Base-by-base conservation (phyloP, 1,140 invertebrate genomes). In the Philotrypesis tridentata region DNA sequence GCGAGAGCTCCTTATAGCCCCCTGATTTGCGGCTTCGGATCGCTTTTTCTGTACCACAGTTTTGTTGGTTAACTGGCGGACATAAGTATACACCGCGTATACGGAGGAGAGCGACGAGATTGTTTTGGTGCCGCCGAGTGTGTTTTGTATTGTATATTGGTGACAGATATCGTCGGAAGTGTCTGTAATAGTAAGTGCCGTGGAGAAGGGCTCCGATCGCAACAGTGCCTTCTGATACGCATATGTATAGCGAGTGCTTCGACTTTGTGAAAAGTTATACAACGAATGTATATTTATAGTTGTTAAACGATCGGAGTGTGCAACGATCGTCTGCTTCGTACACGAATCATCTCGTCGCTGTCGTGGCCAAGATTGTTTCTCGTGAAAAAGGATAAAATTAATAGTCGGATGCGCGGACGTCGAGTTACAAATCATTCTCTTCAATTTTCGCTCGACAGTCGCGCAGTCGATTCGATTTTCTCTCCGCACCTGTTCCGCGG, bases 1-100 rank as follows among this genome's bases (percentile, higher is more conserved):
- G 85, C 84, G 82, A 82, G 79, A 81, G 84, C 80, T 85, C 70
- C 60, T 83, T 74, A 14, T 11, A 55, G 48, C 21, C 48, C n/a
- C 48, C 4, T 37, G 84, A 77, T 78, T 61, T 75, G 31, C n/a
- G 17, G 74, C 74, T 63, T 65, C 8, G 11, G 12, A 23, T 65
- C 25, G 27, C 17, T 65, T 29, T 65, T 65, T 23, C 4, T 65
- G 4, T 65, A 55, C n/a, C n/a, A 55, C 17, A 55, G 33, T 37
- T 37, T 37, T 37, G 33, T 37, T n/a, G 9, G 3, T 37, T 37
- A 3, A 37, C 33, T 5, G 33, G 9, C 33, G 9, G 33, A 37
- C 9, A 37, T 9, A n/a, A n/a, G n/a, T n/a, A n/a, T n/a, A n/a
- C n/a, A n/a, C n/a, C n/a, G n/a, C n/a, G n/a, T n/a, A n/a, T n/a